These are phyloP conservation scores for Cephus nigrinus DNA, from an alignment of 2,888 invertebrate genomes.

Conservation along the genomic window DNA sequence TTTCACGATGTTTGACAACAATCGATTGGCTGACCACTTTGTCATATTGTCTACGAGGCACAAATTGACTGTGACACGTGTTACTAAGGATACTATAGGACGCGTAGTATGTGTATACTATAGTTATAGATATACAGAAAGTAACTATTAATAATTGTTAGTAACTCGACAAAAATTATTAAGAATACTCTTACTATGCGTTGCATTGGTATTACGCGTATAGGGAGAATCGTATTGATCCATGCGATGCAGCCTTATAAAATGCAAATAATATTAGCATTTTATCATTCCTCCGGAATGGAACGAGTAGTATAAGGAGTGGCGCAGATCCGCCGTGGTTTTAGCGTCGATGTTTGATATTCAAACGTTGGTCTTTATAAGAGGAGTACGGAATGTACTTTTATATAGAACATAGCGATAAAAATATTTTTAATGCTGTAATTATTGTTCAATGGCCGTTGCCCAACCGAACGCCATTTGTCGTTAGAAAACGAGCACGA, in stretches of 20 bases:
- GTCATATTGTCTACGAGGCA: not conserved
- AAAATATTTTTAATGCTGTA: slow-evolving; percentile 26
- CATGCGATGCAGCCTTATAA: slow-evolving; percentile 30
- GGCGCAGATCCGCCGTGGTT: not conserved
- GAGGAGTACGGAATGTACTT: slow-evolving; percentile 15
- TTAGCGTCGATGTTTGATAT: slow-evolving; percentile 31
- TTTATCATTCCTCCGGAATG: slow-evolving; percentile 20
- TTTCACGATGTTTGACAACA: not conserved
- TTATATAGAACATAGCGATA: slow-evolving; percentile 13
- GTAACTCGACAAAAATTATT: not conserved
- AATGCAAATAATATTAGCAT: slow-evolving; percentile 47
- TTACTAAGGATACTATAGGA: not conserved
- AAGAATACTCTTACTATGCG: not conserved
- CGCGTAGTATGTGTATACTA: not conserved
- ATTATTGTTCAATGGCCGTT: slow-evolving; percentile 25
- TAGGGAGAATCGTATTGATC: not conserved
- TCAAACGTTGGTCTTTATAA: slow-evolving; percentile 43
- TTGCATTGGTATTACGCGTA: not conserved
- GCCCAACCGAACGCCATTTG: not conserved
- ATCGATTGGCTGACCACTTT: not conserved
- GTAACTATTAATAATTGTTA: not conserved
- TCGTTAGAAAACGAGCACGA: slow-evolving; percentile 23
- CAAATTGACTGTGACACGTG: not conserved
- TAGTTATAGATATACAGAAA: not conserved
- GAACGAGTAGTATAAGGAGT: not conserved